Conservation (phyloP, 30 jellyfish, hydroid and myxozoan genomes). For the Sanderia malayensis region DNA sequence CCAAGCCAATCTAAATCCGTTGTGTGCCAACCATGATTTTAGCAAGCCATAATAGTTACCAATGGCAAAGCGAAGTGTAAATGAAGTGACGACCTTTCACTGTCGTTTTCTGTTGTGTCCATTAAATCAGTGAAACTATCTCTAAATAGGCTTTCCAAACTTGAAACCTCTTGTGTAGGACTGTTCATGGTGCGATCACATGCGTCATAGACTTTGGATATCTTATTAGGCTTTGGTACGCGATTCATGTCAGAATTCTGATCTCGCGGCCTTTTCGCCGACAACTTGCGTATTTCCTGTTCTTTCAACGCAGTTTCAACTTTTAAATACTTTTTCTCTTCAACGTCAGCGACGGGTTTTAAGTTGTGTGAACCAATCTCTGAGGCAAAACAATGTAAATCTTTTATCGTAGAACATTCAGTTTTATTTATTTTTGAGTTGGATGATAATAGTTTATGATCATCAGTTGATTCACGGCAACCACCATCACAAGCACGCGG, state of each 20-base stretch:
- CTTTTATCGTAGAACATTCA: too few species aligned
- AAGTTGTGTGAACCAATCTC: too few species aligned
- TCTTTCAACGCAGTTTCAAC: slow-evolving; percentile 13
- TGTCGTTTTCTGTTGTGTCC: slow-evolving; percentile 20
- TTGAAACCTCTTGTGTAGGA: slow-evolving; percentile 64
- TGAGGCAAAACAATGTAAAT: too few species aligned
- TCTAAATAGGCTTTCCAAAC: slow-evolving; percentile 55
- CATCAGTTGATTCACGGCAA: neutral
- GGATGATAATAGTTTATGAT: too few species aligned
- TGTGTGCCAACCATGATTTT: neutral
- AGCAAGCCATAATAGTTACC: slow-evolving; percentile 67
- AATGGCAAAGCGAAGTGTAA: slow-evolving; percentile 33
- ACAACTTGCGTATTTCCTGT: slow-evolving; percentile 57
- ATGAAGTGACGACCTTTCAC: slow-evolving; percentile 16
- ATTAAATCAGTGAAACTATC: slow-evolving; percentile 51
- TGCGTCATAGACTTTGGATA: slow-evolving; percentile 53
- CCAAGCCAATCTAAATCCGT: too few species aligned
- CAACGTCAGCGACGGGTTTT: too few species aligned
- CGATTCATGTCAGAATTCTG: slow-evolving; percentile 63
- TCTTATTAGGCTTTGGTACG: slow-evolving; percentile 64
- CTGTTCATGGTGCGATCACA: slow-evolving; percentile 14
- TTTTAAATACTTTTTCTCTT: too few species aligned
- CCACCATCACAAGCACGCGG: slow-evolving; percentile 51
- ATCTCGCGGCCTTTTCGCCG: slow-evolving; percentile 72
- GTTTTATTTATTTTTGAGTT: too few species aligned